These are phyloP conservation scores for Coecobrya sp. DNA, from an alignment of 2,888 invertebrate species.

Conservation along the genomic window DNA sequence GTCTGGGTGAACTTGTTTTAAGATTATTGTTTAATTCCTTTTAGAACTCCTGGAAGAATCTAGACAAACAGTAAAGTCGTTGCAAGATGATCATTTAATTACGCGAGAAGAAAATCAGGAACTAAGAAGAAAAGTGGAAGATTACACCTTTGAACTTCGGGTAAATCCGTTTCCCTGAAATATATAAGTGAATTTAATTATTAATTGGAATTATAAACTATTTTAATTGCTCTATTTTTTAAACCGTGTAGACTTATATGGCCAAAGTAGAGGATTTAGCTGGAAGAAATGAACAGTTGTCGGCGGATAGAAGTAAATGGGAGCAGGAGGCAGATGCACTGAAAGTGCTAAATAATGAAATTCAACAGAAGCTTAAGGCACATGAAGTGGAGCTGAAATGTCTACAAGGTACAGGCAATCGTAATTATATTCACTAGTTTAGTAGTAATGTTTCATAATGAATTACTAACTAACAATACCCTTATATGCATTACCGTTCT, in stretches of 20 bases:
- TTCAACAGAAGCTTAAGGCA: conserved; percentile 64
- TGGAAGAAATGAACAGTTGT: conserved; percentile 67
- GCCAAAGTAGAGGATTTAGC: conserved; percentile 67
- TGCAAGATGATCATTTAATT: conserved; percentile 82
- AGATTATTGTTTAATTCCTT: conserved; percentile 3
- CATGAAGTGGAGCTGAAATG: conserved; percentile 67
- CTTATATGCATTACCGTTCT: background rate
- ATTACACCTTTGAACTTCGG: conserved; percentile 83
- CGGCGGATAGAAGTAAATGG: conserved; percentile 58
- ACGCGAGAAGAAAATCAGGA: conserved; percentile 82
- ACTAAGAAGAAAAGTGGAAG: conserved; percentile 81
- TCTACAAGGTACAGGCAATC: conserved; percentile 32
- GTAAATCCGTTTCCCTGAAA: conserved; percentile 47
- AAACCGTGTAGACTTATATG: conserved; percentile 63
- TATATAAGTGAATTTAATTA: too few relatives aligned
- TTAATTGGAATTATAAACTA: too few relatives aligned
- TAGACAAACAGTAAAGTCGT: conserved; percentile 82
- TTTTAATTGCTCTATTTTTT: too few relatives aligned
- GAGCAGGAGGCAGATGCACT: conserved; percentile 68
- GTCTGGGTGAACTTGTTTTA: background rate
- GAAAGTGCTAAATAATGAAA: conserved; percentile 67
- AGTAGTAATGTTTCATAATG: background rate
- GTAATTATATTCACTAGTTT: background rate
- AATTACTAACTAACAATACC: background rate
- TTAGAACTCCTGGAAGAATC: conserved; percentile 86